phyloP scores from a whole-genome alignment of 2,888 invertebrate genomes.

The Campoletis raptor region DNA sequence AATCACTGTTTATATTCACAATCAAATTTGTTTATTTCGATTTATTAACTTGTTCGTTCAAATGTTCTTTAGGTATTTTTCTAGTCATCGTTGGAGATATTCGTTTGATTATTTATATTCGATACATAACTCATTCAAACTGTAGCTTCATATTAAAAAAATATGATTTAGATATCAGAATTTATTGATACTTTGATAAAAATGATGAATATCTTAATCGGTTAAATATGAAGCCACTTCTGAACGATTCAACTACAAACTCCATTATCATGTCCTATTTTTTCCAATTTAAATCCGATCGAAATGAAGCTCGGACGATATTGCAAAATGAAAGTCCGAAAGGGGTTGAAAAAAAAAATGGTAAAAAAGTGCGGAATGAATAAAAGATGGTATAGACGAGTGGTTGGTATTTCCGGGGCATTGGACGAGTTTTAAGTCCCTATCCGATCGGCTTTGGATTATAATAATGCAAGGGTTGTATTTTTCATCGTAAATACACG shows the following conservation, averaged over 20 bases:
- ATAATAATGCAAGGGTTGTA: slow-evolving; percentile 15
- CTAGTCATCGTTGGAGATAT: not conserved
- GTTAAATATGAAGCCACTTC: not conserved
- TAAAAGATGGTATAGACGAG: slow-evolving; percentile 36
- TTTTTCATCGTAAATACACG: not conserved
- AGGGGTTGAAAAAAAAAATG: not conserved
- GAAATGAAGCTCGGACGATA: slow-evolving; percentile 1
- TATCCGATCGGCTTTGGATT: slow-evolving; percentile 11
- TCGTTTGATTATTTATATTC: not conserved
- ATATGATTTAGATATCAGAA: not conserved
- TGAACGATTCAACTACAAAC: not conserved
- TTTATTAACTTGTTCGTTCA: not conserved
- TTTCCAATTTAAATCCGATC: slow-evolving; percentile 6
- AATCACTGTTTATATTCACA: not conserved
- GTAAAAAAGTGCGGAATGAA: slow-evolving; percentile 15
- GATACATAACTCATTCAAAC: not conserved
- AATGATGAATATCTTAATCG: not conserved
- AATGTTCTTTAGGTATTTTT: not conserved
- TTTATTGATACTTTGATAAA: not conserved
- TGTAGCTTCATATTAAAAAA: not conserved
- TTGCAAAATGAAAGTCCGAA: slow-evolving; percentile 1
- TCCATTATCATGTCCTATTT: not conserved
- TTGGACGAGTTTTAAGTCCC: slow-evolving; percentile 15
- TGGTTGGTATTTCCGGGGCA: slow-evolving; percentile 17
- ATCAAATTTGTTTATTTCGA: not conserved